Evolutionary conservation across 1,140 invertebrate species (phyloP), one percentile per base, ranked within the genome.

Genomic region (Planococcus citri): DNA sequence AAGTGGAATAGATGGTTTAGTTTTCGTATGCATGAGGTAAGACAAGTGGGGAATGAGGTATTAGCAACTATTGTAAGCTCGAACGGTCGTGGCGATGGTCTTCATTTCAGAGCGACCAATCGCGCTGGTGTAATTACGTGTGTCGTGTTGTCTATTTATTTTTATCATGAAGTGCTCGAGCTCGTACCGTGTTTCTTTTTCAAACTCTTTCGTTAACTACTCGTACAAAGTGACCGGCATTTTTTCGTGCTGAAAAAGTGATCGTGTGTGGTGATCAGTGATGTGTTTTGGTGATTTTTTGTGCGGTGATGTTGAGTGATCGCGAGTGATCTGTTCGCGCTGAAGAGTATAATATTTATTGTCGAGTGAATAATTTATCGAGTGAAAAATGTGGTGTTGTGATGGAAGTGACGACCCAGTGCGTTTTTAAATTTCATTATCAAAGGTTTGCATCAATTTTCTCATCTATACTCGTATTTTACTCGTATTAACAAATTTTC

Each of bases 1-100:
- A 64, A 64, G 22, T 64, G 60, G 60, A 64, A 64, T 64, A 21
- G 60, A 64, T 25, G 60, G 20, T 64, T 12, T 22, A 64, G 60
- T 64, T 64, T 58, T n/a, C 6, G 17, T n/a, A 58, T n/a, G 17
- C 17, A 17, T 9, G 37, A 41, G 37, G 37, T 9, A 41, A 6
- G 17, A 8, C 51, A 17, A 58, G 51, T 58, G 51, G 51, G 51
- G 51, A 6, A 58, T 22, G 51, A 33, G 29, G 17, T 22, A 58
- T 58, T 58, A 58, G 51, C 51, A 58, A 58, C 51, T 58, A 58
- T 58, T 58, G 51, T 22, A 22, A 58, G 51, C 17, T 58, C 21
- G 51, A 58, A n/a, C 51, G 51, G 51, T 22, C 51, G 51, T 58
- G n/a, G 37, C n/a, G 51, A 58, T 25, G 60, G 60, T 64, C 10